Base-by-base conservation (phyloP, 1,140 invertebrate species). In the Neoseiulus cucumeris region DNA sequence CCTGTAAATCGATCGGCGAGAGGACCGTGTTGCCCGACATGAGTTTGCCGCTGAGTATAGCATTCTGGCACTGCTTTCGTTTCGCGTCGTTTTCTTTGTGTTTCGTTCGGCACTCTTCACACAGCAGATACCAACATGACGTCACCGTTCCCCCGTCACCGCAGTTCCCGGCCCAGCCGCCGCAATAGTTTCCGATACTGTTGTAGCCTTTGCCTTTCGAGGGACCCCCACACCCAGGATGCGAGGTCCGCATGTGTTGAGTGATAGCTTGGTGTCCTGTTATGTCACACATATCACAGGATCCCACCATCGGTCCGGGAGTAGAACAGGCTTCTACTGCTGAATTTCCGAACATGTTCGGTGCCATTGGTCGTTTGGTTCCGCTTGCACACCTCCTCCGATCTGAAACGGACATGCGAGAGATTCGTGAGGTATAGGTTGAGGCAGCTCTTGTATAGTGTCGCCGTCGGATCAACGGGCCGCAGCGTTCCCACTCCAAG, bases 201-300 rank as follows among this genome's bases (percentile, higher is more conserved):
- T 91, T 91, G 74, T 91, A 92, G 1, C 89, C 89, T 74, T 89
- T 88, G 1, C 87, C 85, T 12, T 83, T 83, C n/a, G 89, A 85
- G 67, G 86, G 82, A 71, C 82, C 82, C 0, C 89, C 88, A 75
- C 92, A 95, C 0, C 92, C 92, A 2, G 87, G 86, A 79, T 96
- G 92, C 44, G 82, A 76, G 70, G 84, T 82, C 51, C 86, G 80
- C 89, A 97, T 92, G 74, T 97, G 92, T 69, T 89, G 87, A 0
- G 88, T 92, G 0, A 95, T 81, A 0, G 89, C 87, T 76, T 85
- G 82, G 65, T 87, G 81, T 71, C 84, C 83, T 73, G 79, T 79
- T 20, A 75, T 76, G 6, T 85, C 87, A 73, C 92, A 97, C 20
- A 96, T 78, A 74, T 96, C 92, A 74, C 92, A 97, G 51, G 17